Percentiles rank a stretch among this genome's conserved stretches.
phyloP scores from a whole-genome alignment of 2,113 vertebrate species.

The rabbit (Oryctolagus cuniculus) region DNA sequence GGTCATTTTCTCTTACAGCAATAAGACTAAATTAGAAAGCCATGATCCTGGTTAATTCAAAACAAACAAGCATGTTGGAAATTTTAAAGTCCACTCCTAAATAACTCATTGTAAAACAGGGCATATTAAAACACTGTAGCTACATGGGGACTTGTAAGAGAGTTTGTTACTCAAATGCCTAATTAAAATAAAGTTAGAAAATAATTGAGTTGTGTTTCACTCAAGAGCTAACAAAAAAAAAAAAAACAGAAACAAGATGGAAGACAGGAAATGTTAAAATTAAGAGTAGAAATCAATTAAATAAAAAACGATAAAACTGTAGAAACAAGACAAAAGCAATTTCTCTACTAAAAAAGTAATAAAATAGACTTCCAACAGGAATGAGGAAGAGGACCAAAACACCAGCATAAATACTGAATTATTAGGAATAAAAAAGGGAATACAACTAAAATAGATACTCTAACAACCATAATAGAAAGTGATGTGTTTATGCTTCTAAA shows the following conservation, averaged over 20 bases:
- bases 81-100: constrained; percentile 48
- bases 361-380: not conserved
- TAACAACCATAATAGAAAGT: not conserved
- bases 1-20: not conserved
- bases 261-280: constrained; percentile 32
- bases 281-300: constrained; percentile 40
- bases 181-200: constrained; percentile 32
- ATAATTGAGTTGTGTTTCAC: not conserved
- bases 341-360: not conserved
- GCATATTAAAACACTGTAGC: not conserved
- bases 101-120: constrained; percentile 35
- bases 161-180: not conserved
- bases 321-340: constrained; percentile 14
- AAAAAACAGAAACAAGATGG: not conserved
- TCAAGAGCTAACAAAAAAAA: constrained; percentile 4
- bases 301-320: constrained; percentile 21
- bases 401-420: constrained; percentile 29
- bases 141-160: not conserved
- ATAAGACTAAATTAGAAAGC: constrained; percentile 59
- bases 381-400: constrained; percentile 1
- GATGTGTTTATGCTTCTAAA: constrained; percentile 8
- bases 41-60: not conserved
- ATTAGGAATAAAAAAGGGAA: not conserved
- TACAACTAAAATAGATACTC: not conserved
- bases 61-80: constrained; percentile 14